Evolutionary conservation across 2,888 invertebrate species (phyloP), one percentile per base, ranked within the genome.

Genomic region (Blastobasis lacticolella): DNA sequence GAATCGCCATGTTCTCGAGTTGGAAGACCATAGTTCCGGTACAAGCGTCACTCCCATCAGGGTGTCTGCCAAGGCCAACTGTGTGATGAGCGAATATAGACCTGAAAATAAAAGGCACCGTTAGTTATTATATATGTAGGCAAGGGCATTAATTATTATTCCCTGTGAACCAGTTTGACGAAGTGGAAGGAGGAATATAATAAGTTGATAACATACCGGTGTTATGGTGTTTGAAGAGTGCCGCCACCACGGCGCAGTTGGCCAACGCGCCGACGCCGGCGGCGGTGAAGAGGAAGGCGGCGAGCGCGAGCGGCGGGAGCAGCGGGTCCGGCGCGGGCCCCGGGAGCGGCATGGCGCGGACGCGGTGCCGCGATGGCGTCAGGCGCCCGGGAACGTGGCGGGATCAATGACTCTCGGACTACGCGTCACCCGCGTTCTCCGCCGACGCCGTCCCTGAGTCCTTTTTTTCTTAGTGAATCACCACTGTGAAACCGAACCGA

Each of bases 21-120:
- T 89, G 48, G 81, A 75, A 5, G 87, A 83, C 81, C 90, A 88
- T 55, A 91, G 65, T 71, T 92, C 91, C 41, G 88, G 81, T 37
- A 81, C 73, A 46, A 87, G 77, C 38, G 89, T 75, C 8, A 78
- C 72, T 52, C 77, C 82, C 46, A 89, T 75, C 42, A 86, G 66
- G 23, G 88, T 68, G 64, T 92, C 91, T 1, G 89, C 84, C 48
- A 88, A 55, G 8, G 88, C 82, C 53, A 91, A 69, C 69, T 92
- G 91, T 52, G 89, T 72, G 55, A 91, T 74, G 51, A 90, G 77
- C 10, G 81, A 82, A 53, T 82, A 75, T 47, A 89, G 70, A 49
- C 90, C 91, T 91, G 79, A 61, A 90, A 90, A 56, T 50, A 62
- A 64, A 62, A n/a, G 42, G 23, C 23, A 23, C 3, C 23, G 23